phyloP scores from a whole-genome alignment of 2,888 invertebrate species.

The Xestia rhomboidea region DNA sequence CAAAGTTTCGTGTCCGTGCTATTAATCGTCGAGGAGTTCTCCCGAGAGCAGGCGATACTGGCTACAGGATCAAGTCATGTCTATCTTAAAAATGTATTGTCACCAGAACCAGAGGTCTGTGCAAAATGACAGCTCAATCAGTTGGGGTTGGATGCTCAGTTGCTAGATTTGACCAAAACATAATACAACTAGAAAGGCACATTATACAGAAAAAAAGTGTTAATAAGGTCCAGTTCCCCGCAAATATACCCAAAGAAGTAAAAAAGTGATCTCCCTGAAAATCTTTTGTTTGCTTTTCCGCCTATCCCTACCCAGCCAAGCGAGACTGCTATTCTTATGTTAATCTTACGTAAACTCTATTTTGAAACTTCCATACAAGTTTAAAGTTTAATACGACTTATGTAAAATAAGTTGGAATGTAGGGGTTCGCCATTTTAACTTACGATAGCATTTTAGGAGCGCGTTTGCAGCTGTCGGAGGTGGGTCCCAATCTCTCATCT shows the following conservation, averaged over 20 bases:
- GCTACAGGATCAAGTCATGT: neutral
- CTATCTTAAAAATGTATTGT: neutral
- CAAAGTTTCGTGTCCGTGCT: neutral
- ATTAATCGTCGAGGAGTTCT: neutral
- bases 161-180: neutral
- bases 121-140: neutral
- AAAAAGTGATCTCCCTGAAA: constrained; percentile 14
- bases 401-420: constrained; percentile 36
- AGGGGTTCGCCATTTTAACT: constrained; percentile 36
- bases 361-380: constrained; percentile 37
- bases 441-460: constrained; percentile 34
- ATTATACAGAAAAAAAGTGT: neutral
- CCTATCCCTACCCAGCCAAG: constrained; percentile 28
- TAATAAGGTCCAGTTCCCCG: constrained; percentile 17
- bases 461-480: constrained; percentile 34
- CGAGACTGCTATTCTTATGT: constrained; percentile 41
- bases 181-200: too few relatives aligned
- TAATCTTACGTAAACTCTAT: constrained; percentile 49
- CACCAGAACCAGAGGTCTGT: neutral
- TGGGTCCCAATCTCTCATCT: constrained; percentile 12
- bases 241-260: constrained; percentile 13
- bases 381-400: constrained; percentile 42
- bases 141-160: neutral
- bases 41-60: neutral
- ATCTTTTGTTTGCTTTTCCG: constrained; percentile 44